Percentiles rank a stretch among this genome's conserved stretches.
Evolutionary conservation across 2,888 invertebrate species (phyloP).

Genomic region (Nymphalis c-album): DNA sequence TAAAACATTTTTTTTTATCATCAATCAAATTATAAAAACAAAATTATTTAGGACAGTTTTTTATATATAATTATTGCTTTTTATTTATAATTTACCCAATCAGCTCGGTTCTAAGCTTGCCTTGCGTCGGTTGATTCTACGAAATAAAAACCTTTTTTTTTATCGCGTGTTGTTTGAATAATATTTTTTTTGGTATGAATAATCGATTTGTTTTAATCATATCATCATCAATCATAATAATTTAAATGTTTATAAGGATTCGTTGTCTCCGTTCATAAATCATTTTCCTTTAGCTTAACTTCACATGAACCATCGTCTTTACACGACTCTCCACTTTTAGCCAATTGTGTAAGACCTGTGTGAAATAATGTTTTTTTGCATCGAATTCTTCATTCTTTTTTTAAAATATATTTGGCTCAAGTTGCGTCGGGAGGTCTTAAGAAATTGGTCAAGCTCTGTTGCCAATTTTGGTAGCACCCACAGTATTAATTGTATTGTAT

Average conservation of each 20-base stretch:
- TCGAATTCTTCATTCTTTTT: not conserved
- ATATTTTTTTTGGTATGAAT: too few species aligned
- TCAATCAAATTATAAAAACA: too few species aligned
- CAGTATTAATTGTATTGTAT: constrained; percentile 65
- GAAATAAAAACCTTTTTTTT: too few species aligned
- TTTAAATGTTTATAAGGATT: not conserved
- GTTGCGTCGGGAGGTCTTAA: constrained; percentile 1
- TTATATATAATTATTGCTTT: too few species aligned
- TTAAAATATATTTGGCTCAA: constrained; percentile 4
- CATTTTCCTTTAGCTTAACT: not conserved
- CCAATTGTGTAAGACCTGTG: constrained; percentile 11
- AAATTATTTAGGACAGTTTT: too few species aligned
- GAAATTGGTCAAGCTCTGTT: constrained; percentile 25
- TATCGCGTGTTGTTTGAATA: too few species aligned
- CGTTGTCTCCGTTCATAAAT: not conserved
- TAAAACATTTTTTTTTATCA: too few species aligned
- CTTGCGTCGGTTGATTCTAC: too few species aligned
- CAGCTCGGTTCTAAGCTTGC: too few species aligned
- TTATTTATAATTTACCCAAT: too few species aligned
- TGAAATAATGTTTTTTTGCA: constrained; percentile 11
- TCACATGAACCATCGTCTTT: constrained; percentile 12
- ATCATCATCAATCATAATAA: not conserved
- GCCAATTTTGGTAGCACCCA: constrained; percentile 69
- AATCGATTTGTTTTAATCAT: too few species aligned
- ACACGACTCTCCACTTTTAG: constrained; percentile 1